These are phyloP conservation scores for Magallana nippona DNA, from an alignment of 2,888 invertebrate genomes.

Conservation along the genomic window DNA sequence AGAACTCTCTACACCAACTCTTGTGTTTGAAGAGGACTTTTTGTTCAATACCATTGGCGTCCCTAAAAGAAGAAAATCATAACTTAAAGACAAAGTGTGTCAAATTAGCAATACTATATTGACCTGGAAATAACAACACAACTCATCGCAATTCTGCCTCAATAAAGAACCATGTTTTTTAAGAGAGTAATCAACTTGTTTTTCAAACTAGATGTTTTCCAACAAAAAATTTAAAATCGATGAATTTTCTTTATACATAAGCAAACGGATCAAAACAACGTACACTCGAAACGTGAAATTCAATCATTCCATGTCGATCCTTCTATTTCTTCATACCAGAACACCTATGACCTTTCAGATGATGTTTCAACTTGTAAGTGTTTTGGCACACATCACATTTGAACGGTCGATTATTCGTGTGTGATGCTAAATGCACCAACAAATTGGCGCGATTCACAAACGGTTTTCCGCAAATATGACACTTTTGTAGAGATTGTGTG, in stretches of 20 bases:
- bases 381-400: constrained; percentile 33
- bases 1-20: neutral
- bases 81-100: neutral
- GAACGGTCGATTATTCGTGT: constrained; percentile 7
- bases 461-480: constrained; percentile 1
- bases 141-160: too few relatives aligned
- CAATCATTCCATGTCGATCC: neutral
- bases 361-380: constrained; percentile 33
- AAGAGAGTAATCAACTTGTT: too few relatives aligned
- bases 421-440: constrained; percentile 3
- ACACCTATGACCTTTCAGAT: constrained; percentile 34
- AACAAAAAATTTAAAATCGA: too few relatives aligned
- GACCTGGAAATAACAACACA: too few relatives aligned
- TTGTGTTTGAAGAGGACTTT: neutral
- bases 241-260: too few relatives aligned
- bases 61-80: constrained; percentile 22
- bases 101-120: too few relatives aligned
- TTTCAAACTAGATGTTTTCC: too few relatives aligned
- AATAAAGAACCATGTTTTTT: too few relatives aligned
- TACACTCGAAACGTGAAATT: too few relatives aligned
- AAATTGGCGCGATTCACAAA: neutral
- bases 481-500: neutral
- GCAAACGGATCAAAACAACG: too few relatives aligned
- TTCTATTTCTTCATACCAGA: neutral
- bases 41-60: constrained; percentile 4